These are phyloP conservation scores for Callosobruchus maculatus DNA, from an alignment of 2,888 invertebrate species.

Conservation along the genomic window DNA sequence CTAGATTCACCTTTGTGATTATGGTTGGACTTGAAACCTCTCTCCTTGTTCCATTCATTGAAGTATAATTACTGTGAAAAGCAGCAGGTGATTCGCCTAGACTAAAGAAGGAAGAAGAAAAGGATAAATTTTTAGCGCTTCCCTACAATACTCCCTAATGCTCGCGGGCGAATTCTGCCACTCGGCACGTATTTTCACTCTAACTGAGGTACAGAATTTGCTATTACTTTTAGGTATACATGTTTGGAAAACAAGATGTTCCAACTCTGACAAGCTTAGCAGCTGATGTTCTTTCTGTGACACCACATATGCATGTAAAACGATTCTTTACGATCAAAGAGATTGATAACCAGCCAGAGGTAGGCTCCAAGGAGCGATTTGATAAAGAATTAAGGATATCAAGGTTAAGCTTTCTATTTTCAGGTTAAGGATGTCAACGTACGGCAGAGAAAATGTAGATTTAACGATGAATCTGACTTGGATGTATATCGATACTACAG, in stretches of 20 bases:
- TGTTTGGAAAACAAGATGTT: constrained; percentile 64
- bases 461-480: constrained; percentile 61
- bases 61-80: too few species aligned
- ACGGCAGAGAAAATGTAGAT: constrained; percentile 67
- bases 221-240: constrained; percentile 57
- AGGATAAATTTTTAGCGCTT: too few species aligned
- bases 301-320: constrained; percentile 55
- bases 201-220: too few species aligned
- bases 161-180: too few species aligned
- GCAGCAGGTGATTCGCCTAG: too few species aligned
- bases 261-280: constrained; percentile 65
- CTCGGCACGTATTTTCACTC: too few species aligned
- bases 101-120: too few species aligned
- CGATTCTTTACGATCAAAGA: constrained; percentile 48
- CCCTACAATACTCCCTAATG: too few species aligned
- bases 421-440: constrained; percentile 58
- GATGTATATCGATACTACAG: constrained; percentile 66
- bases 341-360: constrained; percentile 67
- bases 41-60: too few species aligned
- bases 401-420: constrained; percentile 9
- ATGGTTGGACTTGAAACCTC: too few species aligned
- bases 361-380: constrained; percentile 20
- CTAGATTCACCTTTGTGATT: too few species aligned
- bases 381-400: too few species aligned
- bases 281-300: constrained; percentile 58